Conservation (phyloP, 1,140 invertebrate genomes). For the Philopotamus ludificatus region DNA sequence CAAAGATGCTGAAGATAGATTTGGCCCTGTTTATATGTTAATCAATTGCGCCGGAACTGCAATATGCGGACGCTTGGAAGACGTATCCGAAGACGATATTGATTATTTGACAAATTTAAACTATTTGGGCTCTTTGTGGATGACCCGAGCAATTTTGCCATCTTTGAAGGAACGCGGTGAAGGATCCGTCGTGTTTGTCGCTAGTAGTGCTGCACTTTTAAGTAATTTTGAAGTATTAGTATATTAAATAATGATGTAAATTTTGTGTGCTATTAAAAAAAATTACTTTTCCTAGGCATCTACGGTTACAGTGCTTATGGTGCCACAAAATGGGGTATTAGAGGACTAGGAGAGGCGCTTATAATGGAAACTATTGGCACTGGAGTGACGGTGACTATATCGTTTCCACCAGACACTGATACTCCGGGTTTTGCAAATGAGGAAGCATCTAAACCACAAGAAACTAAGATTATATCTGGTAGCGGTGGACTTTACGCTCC, state of each 20-base stretch:
- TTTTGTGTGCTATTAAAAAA: not conserved
- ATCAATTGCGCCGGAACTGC: slow-evolving; percentile 90
- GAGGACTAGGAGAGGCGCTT: slow-evolving; percentile 90
- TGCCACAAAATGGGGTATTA: slow-evolving; percentile 90
- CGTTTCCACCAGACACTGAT: slow-evolving; percentile 94
- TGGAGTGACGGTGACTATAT: slow-evolving; percentile 81
- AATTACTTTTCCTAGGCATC: slow-evolving; percentile 55
- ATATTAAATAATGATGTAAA: not conserved
- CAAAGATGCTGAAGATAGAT: slow-evolving; percentile 55
- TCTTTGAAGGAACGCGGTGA: slow-evolving; percentile 70
- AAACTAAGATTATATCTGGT: slow-evolving; percentile 86
- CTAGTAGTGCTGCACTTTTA: slow-evolving; percentile 86
- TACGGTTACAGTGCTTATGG: slow-evolving; percentile 92
- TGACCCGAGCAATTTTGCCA: slow-evolving; percentile 66
- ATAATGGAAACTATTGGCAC: slow-evolving; percentile 87
- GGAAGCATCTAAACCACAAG: slow-evolving; percentile 80
- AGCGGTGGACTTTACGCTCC: slow-evolving; percentile 74
- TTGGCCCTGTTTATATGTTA: slow-evolving; percentile 82
- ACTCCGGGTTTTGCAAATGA: slow-evolving; percentile 93
- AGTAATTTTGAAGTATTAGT: slow-evolving; percentile 54
- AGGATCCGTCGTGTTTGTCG: slow-evolving; percentile 81
- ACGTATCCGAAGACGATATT: slow-evolving; percentile 70
- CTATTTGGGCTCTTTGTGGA: slow-evolving; percentile 70
- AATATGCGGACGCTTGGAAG: slow-evolving; percentile 78
- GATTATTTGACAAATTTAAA: slow-evolving; percentile 71